Evolutionary conservation across 2,113 vertebrate species (phyloP).

Genomic region (Hyperoodon ampullatus): DNA sequence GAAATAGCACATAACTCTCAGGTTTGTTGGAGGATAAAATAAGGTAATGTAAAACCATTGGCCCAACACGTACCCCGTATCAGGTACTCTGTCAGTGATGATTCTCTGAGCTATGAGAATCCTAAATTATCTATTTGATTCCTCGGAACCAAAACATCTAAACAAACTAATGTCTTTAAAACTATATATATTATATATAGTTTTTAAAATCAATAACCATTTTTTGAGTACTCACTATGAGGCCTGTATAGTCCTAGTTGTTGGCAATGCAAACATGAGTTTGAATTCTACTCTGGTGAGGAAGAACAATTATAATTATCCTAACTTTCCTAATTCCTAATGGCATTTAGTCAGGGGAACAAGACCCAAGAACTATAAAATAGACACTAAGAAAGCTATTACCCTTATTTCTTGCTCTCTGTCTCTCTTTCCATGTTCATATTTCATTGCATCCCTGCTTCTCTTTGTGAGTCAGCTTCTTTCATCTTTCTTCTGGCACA

Average conservation of each 20-base stretch:
- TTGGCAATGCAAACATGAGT: neutral
- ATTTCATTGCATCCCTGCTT: neutral
- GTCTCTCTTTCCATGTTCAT: neutral
- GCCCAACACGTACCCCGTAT: neutral
- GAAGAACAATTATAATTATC: neutral
- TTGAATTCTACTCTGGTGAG: neutral
- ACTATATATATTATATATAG: neutral
- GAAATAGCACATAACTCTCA: neutral
- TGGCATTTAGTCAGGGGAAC: neutral
- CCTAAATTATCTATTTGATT: neutral
- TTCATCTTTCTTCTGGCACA: neutral
- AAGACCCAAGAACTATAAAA: neutral
- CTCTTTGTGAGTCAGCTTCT: neutral
- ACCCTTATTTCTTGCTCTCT: neutral
- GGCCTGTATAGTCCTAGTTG: neutral
- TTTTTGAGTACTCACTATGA: neutral
- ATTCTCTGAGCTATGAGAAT: neutral
- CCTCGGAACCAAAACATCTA: neutral
- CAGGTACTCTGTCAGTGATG: neutral
- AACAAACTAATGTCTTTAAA: neutral
- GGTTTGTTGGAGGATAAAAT: constrained; percentile 21
- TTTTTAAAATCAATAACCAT: neutral
- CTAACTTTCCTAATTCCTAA: neutral
- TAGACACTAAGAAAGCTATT: neutral
- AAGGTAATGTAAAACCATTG: neutral